Evolutionary conservation across 2,113 vertebrate genomes (phyloP).

Genomic region (Pantherophis guttatus): DNA sequence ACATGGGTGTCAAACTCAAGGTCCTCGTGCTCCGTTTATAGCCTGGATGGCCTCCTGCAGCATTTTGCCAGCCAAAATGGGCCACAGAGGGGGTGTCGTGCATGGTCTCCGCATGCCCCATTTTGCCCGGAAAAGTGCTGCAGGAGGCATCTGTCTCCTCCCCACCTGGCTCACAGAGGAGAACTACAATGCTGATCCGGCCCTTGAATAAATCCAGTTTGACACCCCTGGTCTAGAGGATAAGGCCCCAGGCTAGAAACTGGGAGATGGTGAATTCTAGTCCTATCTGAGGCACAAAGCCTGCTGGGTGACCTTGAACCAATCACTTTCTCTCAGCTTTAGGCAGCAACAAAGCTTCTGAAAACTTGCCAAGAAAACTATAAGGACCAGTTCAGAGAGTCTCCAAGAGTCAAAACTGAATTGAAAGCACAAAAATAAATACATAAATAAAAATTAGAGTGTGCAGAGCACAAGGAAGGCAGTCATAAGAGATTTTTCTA

Average conservation of each 20-base stretch:
- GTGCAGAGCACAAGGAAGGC: not conserved
- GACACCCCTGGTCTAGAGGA: not conserved
- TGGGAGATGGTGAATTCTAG: not conserved
- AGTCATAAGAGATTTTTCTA: constrained; percentile 2
- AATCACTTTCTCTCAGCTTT: not conserved
- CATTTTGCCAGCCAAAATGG: no score
- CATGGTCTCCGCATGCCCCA: no score
- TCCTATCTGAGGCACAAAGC: not conserved
- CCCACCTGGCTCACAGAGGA: no score
- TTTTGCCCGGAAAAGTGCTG: no score
- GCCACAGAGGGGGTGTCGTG: no score
- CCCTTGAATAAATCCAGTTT: no score
- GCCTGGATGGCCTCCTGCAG: no score
- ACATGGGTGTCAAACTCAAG: no score
- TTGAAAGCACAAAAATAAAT: not conserved
- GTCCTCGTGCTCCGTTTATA: no score
- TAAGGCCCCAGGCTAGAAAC: not conserved
- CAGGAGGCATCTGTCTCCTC: no score
- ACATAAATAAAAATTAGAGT: not conserved
- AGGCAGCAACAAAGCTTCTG: not conserved
- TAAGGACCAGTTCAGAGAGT: not conserved
- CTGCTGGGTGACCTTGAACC: not conserved
- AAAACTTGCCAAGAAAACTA: not conserved
- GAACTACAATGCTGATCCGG: no score
- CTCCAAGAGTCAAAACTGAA: not conserved